Conservation (phyloP, 35 echinoderm and acorn worm genomes). For the Apostichopus japonicus region DNA sequence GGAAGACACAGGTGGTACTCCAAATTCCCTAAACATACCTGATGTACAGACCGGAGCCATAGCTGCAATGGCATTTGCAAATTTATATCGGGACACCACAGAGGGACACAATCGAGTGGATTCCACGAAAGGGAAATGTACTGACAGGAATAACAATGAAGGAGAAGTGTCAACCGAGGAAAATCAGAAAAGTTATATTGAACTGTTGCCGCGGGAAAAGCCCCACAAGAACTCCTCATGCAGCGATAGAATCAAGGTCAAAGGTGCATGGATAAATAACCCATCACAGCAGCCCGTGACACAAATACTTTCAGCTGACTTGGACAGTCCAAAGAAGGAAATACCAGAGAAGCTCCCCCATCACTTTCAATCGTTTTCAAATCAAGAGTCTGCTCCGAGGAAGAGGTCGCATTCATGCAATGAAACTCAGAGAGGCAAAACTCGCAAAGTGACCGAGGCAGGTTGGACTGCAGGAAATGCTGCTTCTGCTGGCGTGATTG, state of each 20-base stretch:
- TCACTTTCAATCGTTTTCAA: background rate
- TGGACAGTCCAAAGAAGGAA: background rate
- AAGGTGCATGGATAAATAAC: background rate
- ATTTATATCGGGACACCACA: slow-evolving; percentile 87
- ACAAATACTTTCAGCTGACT: background rate
- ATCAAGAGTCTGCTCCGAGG: background rate
- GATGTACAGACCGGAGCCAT: slow-evolving; percentile 91
- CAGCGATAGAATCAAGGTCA: background rate
- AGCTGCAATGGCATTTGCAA: slow-evolving; percentile 93
- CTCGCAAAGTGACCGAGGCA: slow-evolving; percentile 12
- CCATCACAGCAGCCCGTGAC: background rate
- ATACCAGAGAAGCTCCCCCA: background rate
- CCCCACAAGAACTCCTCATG: background rate
- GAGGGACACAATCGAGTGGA: background rate
- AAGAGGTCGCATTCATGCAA: slow-evolving; percentile 20
- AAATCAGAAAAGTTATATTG: slow-evolving; percentile 72
- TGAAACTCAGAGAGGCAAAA: background rate
- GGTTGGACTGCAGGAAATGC: background rate
- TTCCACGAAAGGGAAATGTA: background rate
- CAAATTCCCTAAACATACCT: slow-evolving; percentile 79
- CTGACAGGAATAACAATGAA: slow-evolving; percentile 45
- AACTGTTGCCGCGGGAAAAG: slow-evolving; percentile 62
- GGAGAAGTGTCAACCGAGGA: slow-evolving; percentile 25
- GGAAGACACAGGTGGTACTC: slow-evolving; percentile 45
- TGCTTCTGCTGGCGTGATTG: background rate